Conservation (phyloP, 2,888 invertebrate species). For the Sceliomorpha sp. region DNA sequence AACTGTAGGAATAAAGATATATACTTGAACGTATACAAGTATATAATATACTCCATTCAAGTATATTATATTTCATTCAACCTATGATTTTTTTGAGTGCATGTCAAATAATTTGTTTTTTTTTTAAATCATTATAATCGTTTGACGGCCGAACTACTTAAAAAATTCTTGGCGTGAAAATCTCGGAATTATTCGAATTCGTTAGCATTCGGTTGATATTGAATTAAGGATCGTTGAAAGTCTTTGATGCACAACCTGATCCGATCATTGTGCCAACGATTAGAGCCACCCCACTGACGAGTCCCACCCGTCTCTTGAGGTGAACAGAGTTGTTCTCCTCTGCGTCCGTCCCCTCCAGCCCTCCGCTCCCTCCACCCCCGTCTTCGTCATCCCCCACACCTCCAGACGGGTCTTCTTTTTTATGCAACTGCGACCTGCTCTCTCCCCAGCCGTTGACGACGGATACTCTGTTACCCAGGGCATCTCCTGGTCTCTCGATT, state of each 20-base stretch:
- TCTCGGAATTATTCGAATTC: too few species aligned
- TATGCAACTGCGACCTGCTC: slow-evolving; percentile 52
- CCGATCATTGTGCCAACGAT: slow-evolving; percentile 99
- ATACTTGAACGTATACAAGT: too few species aligned
- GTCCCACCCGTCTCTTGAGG: slow-evolving; percentile 99
- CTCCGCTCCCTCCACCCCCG: slow-evolving; percentile 81
- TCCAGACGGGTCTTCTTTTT: slow-evolving; percentile 64
- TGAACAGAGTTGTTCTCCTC: slow-evolving; percentile 97
- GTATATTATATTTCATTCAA: too few species aligned
- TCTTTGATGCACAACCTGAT: slow-evolving; percentile 82
- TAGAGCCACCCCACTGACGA: slow-evolving; percentile 99
- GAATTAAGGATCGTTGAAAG: too few species aligned
- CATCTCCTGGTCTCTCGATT: slow-evolving; percentile 50
- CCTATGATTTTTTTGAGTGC: too few species aligned
- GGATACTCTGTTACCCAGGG: slow-evolving; percentile 51
- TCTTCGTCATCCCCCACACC: slow-evolving; percentile 77
- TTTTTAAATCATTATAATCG: too few species aligned
- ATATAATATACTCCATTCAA: too few species aligned
- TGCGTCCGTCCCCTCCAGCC: slow-evolving; percentile 95
- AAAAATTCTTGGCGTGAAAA: too few species aligned
- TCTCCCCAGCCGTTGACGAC: slow-evolving; percentile 56
- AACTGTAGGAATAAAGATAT: too few species aligned
- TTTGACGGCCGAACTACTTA: too few species aligned
- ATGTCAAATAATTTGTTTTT: too few species aligned
- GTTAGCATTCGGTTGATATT: too few species aligned